These are phyloP conservation scores for Pitta sordida DNA, from an alignment of 2,113 vertebrate genomes.

Conservation along the genomic window DNA sequence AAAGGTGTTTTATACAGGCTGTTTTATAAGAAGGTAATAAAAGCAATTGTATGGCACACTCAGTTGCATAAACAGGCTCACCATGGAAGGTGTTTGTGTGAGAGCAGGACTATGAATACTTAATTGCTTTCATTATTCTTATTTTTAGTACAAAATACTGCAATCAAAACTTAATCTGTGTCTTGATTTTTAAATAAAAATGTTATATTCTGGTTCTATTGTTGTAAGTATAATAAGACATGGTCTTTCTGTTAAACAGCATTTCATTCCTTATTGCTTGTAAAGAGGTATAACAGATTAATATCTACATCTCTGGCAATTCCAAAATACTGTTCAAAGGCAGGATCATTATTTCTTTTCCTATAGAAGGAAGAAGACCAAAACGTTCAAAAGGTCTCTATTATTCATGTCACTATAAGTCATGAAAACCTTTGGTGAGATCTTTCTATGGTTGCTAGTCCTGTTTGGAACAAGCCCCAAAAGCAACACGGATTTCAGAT, in stretches of 20 bases:
- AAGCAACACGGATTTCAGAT: background rate
- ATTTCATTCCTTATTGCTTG: background rate
- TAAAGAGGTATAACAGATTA: slow-evolving; percentile 1
- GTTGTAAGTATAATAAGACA: slow-evolving; percentile 40
- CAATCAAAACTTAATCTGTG: slow-evolving; percentile 55
- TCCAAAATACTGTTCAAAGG: slow-evolving; percentile 15
- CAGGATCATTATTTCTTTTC: slow-evolving; percentile 1
- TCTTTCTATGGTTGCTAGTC: background rate
- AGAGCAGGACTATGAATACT: slow-evolving; percentile 42
- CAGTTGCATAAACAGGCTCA: slow-evolving; percentile 64
- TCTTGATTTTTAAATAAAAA: slow-evolving; percentile 48
- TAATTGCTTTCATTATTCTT: slow-evolving; percentile 65
- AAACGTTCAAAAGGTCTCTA: background rate
- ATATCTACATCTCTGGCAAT: background rate
- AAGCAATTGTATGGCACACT: slow-evolving; percentile 49
- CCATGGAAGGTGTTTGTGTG: slow-evolving; percentile 58
- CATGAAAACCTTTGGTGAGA: background rate
- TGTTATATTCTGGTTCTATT: slow-evolving; percentile 8
- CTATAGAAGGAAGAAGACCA: background rate
- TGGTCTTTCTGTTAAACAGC: background rate
- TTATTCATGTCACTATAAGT: background rate
- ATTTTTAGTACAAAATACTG: slow-evolving; percentile 34
- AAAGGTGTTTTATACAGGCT: slow-evolving; percentile 70
- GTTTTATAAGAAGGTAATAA: slow-evolving; percentile 48
- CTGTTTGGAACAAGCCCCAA: background rate